Base-by-base conservation (phyloP, 2,113 vertebrate species). In the Gallinago jamesoni region DNA sequence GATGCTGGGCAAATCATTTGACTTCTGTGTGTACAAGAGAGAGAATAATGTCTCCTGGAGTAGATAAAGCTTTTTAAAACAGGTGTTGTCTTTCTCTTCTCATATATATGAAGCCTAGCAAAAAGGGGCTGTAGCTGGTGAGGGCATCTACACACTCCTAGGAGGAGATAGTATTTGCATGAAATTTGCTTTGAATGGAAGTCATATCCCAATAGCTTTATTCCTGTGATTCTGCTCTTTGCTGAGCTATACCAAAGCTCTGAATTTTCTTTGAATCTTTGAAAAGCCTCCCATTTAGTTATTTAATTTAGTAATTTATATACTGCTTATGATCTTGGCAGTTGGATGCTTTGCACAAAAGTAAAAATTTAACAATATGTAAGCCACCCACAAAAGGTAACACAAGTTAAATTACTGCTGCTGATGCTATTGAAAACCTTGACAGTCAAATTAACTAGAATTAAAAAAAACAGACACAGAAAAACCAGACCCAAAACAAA, bases 301-400 rank as follows among this genome's bases (percentile, higher is more conserved):
- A 85, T 87, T 95, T 94, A 78, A 89, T 66, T 80, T 68, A 52
- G 52, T 64, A 55, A 62, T 96, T 93, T 91, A 89, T 75, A 76
- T 90, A 90, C 93, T 90, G 53, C 80, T 83, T 90, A 86, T 85
- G 59, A 79, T 95, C 80, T 94, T 86, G 83, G 77, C 77, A 93
- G 79, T 43, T 87, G 64, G 60, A 76, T 63, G 57, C 57, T 92
- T 90, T 82, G 82, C 41, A 85, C 5, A 2, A 55, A 93, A 83
- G 77, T 64, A 89, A 93, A 88, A 94, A 81, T 55, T 80, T 87
- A 73, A 60, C 33, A 59, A 95, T 96, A 57, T 39, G 77, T 94
- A 97, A 97, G 60, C 93, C 91, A 84, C 83, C 93, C 94, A 97
- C 92, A 92, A 93, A 73, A 97, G 94, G 96, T 96, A 97, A 81